Base-by-base conservation (phyloP, 2,888 invertebrate species). In the Tryphoninae sp. region DNA sequence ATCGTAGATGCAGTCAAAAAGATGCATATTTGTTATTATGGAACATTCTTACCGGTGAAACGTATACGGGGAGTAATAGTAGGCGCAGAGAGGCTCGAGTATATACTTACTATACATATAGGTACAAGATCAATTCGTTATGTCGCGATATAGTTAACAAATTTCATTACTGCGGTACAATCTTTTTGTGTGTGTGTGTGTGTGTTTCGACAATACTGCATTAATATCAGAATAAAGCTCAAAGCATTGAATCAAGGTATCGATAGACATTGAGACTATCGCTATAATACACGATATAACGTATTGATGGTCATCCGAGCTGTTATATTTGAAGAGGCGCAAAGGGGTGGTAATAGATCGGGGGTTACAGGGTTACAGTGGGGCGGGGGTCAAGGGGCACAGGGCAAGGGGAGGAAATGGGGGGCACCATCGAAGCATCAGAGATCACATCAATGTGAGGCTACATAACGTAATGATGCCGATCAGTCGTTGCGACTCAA, bases 381-480 rank as follows among this genome's bases (percentile, higher is more conserved):
- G 73, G 74, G 78, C 62, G 45, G 71, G 67, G 78, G 76, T 23
- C 51, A 8, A 13, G 2, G 51, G 58, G 45, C 11, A 68, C 11
- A 68, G 51, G 82, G 71, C 67, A n/a, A 81, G 68, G 19, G 42
- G 72, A 79, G 81, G 72, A 72, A 26, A 67, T 68, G 78, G 68
- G 51, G 79, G 79, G 76, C 77, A 75, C 72, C 83, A 83, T 83
- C 82, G 83, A 84, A 84, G 85, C 83, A 85, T 82, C 73, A 84
- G 84, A 86, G 84, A 84, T 86, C 86, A 90, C 89, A 91, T 91
- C 92, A 92, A 92, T 92, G 91, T 92, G 89, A 92, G 92, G 92
- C 91, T 91, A 91, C 91, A 85, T 92, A 91, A 91, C 91, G 90
- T 91, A 90, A 91, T 91, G 90, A 88, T 87, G 86, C 87, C 87